These are phyloP conservation scores for Cartodere bifasciata DNA, from an alignment of 2,888 invertebrate species.

Conservation along the genomic window DNA sequence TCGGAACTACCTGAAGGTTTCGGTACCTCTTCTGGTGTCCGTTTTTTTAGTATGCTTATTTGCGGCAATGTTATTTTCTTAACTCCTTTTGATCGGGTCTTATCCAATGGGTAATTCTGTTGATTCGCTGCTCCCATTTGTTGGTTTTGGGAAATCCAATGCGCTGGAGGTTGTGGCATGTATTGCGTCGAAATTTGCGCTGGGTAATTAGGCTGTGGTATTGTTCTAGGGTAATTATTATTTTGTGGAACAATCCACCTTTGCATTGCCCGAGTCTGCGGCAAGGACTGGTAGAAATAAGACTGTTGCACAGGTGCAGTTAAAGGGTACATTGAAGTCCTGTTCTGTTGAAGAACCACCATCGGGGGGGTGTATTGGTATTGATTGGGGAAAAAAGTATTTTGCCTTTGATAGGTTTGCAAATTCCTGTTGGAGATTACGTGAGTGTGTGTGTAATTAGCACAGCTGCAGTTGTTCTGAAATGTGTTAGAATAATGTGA, in stretches of 20 bases:
- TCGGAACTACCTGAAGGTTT: conserved; percentile 6
- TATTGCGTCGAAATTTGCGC: conserved; percentile 11
- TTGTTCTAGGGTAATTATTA: conserved; percentile 7
- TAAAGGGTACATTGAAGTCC: conserved; percentile 9
- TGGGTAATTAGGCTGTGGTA: conserved; percentile 13
- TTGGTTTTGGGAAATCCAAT: conserved; percentile 7
- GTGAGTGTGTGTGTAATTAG: conserved; percentile 11
- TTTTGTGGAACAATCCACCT: conserved; percentile 13
- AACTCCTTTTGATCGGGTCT: conserved; percentile 6
- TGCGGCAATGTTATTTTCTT: conserved; percentile 9
- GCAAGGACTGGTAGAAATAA: conserved; percentile 12
- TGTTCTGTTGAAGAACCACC: conserved; percentile 10
- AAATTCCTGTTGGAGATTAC: conserved; percentile 10
- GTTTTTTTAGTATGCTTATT: conserved; percentile 10
- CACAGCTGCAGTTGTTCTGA: conserved; percentile 10
- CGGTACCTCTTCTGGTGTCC: conserved; percentile 7
- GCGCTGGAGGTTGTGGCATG: conserved; percentile 6
- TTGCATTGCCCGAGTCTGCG: conserved; percentile 10
- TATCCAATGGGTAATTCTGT: conserved; percentile 4
- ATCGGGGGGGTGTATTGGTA: conserved; percentile 11
- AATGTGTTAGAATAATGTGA: conserved; percentile 10
- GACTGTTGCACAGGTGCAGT: conserved; percentile 12
- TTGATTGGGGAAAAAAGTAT: conserved; percentile 6
- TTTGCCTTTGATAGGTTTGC: conserved; percentile 9
- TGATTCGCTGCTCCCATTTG: conserved; percentile 2